phyloP scores from a whole-genome alignment of 1,140 invertebrate genomes.

The Geopemphigus sp. region DNA sequence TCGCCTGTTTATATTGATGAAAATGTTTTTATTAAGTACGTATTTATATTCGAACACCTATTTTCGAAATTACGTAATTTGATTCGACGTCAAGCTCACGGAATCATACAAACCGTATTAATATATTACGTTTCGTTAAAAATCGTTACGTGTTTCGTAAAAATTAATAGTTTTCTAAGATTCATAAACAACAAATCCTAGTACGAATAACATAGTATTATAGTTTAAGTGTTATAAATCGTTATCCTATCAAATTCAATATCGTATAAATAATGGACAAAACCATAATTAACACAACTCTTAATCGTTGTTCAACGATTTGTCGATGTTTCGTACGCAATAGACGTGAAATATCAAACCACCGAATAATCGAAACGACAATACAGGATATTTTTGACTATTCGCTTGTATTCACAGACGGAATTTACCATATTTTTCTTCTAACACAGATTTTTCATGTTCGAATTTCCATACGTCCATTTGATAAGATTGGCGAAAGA shows the following conservation, averaged over 20 bases:
- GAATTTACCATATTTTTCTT: neutral
- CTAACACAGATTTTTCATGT: neutral
- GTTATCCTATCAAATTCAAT: neutral
- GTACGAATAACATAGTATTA: too few relatives aligned
- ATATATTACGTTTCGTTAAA: too few relatives aligned
- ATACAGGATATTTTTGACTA: neutral
- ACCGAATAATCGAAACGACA: neutral
- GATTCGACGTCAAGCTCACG: too few relatives aligned
- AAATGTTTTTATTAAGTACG: too few relatives aligned
- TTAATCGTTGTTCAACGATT: neutral
- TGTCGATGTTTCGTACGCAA: neutral
- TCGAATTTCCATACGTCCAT: constrained; percentile 12
- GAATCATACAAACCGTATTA: too few relatives aligned
- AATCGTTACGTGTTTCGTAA: too few relatives aligned
- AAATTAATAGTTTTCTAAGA: too few relatives aligned
- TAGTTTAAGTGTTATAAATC: too few relatives aligned
- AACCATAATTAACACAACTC: neutral
- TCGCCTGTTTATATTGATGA: too few relatives aligned
- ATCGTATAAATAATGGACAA: neutral
- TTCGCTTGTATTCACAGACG: neutral
- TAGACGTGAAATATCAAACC: neutral
- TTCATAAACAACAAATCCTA: too few relatives aligned
- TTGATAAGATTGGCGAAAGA: neutral
- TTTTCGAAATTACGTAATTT: too few relatives aligned
- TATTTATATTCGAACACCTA: too few relatives aligned